Base-by-base conservation (phyloP, 2,113 vertebrate species). In the Dascyllus trimaculatus region DNA sequence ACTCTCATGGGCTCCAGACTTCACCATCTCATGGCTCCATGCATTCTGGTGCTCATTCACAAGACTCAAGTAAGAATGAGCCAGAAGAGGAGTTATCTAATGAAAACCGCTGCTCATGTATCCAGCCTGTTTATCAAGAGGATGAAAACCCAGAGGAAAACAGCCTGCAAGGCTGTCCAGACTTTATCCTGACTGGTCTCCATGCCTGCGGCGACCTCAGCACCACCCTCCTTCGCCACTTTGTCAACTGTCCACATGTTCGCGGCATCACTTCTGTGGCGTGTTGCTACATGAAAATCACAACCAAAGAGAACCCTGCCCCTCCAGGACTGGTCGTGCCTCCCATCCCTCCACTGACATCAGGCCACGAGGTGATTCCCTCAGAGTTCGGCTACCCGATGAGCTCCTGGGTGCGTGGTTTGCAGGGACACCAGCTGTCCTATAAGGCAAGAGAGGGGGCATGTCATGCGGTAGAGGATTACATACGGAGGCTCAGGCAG, bases 281-380 rank as follows among this genome's bases (percentile, higher is more conserved):
- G 4, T 99, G 98, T 57, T 99, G 98, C 91, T 96, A 99, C 93
- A 99, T 99, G 97, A 99, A 99, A 57, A 82, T 98, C 54, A 96
- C 95, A 0, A 95, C 95, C 5, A 35, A 54, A 15, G 94, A 94
- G 18, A 74, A 91, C 21, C 49, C 82, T 1, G 0, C 32, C 11
- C 53, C 93, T 1, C 93, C 95, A 0, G 89, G 82, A 11, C 75
- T 91, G 4, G 71, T 92, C 0, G 48, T 32, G 4, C 52, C 90
- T 0, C 79, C 86, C 0, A 2, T 40, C 38, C 38, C 35, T n/a
- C 45, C 75, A 0, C 29, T 21, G 4, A 4, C 57, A 1, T 48
- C 38, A 0, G 9, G 26, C 11, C 67, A n/a, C 0, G 71, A 68
- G 0, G 4, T 13, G 0, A 17, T 2, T 0, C 74, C 40, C 29